A percentile compares a stretch with the other conserved stretches of the same genome.
phyloP scores from a whole-genome alignment of 2,888 invertebrate genomes.

The Tetragnatha montana region DNA sequence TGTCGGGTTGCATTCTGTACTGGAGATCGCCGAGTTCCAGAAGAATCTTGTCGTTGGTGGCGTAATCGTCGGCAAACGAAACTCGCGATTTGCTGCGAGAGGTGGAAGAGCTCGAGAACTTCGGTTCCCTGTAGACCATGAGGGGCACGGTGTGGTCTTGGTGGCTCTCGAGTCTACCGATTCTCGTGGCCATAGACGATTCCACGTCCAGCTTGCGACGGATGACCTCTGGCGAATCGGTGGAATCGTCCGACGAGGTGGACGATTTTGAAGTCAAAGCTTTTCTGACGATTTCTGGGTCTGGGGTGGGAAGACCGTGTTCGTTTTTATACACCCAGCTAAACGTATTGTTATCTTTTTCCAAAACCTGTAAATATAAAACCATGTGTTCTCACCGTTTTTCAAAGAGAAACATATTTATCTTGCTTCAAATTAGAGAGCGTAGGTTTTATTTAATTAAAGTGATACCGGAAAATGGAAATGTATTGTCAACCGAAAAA shows the following conservation, averaged over 20 bases:
- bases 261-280: slow-evolving; percentile 30
- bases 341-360: not conserved
- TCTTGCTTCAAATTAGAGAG: too few species aligned
- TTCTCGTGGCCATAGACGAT: not conserved
- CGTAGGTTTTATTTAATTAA: too few species aligned
- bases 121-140: not conserved
- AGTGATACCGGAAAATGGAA: too few species aligned
- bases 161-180: not conserved
- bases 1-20: too few species aligned
- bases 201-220: not conserved
- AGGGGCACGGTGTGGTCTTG: not conserved
- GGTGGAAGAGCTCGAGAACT: not conserved
- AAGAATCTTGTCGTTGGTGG: not conserved
- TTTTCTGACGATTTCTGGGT: not conserved
- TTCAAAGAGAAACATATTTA: not conserved
- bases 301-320: not conserved
- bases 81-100: not conserved
- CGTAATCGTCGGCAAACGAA: not conserved
- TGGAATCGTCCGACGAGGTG: not conserved
- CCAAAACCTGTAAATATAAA: slow-evolving; percentile 27
- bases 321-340: slow-evolving; percentile 39
- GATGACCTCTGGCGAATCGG: not conserved
- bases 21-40: not conserved
- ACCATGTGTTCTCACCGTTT: not conserved
- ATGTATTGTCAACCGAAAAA: too few species aligned